phyloP scores from a whole-genome alignment of 2,113 vertebrate species.

The Cyprinodon brontotheroides region DNA sequence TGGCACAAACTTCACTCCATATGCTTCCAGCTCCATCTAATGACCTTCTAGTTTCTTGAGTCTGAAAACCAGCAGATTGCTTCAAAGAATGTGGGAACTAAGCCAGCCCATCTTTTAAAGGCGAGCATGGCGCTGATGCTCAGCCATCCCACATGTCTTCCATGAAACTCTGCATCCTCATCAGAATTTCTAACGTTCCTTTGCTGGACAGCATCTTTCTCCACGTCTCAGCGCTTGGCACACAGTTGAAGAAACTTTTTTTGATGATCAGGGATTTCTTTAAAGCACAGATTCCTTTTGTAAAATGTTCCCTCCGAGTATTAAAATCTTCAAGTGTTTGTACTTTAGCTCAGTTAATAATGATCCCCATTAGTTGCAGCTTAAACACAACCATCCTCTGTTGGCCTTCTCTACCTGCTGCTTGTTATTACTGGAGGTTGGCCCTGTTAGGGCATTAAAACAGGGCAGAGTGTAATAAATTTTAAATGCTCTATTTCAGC shows the following conservation, averaged over 20 bases:
- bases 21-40: neutral
- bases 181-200: slow-evolving; percentile 31
- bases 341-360: neutral
- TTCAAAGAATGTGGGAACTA: slow-evolving; percentile 34
- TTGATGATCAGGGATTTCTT: slow-evolving; percentile 4
- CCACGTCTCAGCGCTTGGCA: neutral
- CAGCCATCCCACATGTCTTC: slow-evolving; percentile 62
- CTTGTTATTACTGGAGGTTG: slow-evolving; percentile 7
- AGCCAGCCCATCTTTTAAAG: slow-evolving; percentile 43
- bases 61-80: slow-evolving; percentile 6
- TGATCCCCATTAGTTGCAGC: neutral
- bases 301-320: slow-evolving; percentile 4
- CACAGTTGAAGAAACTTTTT: neutral
- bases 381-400: neutral
- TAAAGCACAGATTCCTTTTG: slow-evolving; percentile 14
- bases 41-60: neutral
- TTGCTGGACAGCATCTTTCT: slow-evolving; percentile 28
- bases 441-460: slow-evolving; percentile 15
- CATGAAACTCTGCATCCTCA: slow-evolving; percentile 17
- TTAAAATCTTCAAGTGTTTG: slow-evolving; percentile 15
- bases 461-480: slow-evolving; percentile 31
- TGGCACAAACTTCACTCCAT: no score
- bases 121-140: slow-evolving; percentile 27
- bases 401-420: neutral
- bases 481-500: slow-evolving; percentile 18